Percentiles rank a stretch among this genome's conserved stretches.
phyloP scores from a whole-genome alignment of 1,140 invertebrate species.

The Dendrolimus kikuchii region DNA sequence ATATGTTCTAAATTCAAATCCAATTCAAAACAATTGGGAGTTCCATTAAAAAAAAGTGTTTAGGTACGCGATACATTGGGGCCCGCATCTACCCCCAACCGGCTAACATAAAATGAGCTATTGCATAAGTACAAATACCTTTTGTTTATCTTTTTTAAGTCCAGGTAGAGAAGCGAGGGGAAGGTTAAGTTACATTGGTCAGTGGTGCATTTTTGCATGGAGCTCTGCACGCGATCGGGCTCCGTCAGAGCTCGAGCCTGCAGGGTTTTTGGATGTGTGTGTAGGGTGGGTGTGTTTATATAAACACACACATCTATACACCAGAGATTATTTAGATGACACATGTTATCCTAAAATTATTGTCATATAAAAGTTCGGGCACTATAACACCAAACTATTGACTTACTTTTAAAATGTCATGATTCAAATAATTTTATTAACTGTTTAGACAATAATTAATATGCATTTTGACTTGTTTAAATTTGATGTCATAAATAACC shows the following conservation, averaged over 20 bases:
- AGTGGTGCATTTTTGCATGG: conserved; percentile 67
- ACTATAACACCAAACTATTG: no score
- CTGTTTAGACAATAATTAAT: no score
- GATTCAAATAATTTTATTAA: no score
- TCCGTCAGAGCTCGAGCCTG: conserved; percentile 45
- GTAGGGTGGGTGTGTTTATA: conserved; percentile 4
- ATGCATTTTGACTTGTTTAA: no score
- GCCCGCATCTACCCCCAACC: conserved; percentile 40
- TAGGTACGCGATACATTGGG: conserved; percentile 39
- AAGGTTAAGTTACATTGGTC: conserved; percentile 49
- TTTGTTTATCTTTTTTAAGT: conserved; percentile 32
- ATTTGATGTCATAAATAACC: no score
- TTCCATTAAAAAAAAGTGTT: conserved; percentile 14
- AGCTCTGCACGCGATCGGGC: conserved; percentile 52
- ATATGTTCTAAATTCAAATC: not conserved
- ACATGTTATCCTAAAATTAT: no score
- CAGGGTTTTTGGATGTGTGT: conserved; percentile 39
- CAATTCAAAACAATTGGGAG: conserved; percentile 7
- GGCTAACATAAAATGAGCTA: conserved; percentile 41
- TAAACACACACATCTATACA: not conserved
- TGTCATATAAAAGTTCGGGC: no score
- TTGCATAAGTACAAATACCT: conserved; percentile 31
- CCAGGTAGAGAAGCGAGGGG: conserved; percentile 23
- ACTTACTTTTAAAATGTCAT: no score
- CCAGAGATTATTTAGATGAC: no score